Percentiles rank a stretch among this genome's conserved stretches.
These are phyloP conservation scores for Drosophila pandora DNA, from an alignment of 1,140 invertebrate genomes.

Conservation along the genomic window DNA sequence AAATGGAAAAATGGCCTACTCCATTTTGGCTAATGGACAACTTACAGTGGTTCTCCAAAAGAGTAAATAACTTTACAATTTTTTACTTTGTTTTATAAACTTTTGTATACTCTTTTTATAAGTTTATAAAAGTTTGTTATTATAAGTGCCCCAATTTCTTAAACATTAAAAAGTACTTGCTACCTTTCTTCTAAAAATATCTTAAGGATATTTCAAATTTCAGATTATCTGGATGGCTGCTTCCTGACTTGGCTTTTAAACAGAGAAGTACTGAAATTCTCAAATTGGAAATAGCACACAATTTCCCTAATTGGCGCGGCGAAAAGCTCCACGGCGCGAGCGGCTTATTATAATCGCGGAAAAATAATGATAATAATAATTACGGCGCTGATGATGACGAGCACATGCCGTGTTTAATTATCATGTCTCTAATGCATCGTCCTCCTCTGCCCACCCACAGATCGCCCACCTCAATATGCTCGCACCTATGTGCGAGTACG, in stretches of 20 bases:
- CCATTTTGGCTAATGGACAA: slow-evolving; percentile 83
- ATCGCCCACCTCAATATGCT: slow-evolving; percentile 9
- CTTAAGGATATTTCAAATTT: background rate
- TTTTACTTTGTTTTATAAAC: slow-evolving; percentile 27
- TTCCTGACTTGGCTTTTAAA: slow-evolving; percentile 17
- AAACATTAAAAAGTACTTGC: background rate
- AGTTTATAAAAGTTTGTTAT: no score
- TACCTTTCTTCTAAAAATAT: background rate
- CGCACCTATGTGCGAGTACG: slow-evolving; percentile 30
- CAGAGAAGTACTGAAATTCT: slow-evolving; percentile 62
- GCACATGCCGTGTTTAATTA: slow-evolving; percentile 71
- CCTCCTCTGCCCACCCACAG: slow-evolving; percentile 13
- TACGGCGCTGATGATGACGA: slow-evolving; percentile 64
- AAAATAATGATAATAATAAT: slow-evolving; percentile 62
- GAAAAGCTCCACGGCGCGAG: slow-evolving; percentile 18
- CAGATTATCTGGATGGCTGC: slow-evolving; percentile 6
- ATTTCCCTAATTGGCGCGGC: slow-evolving; percentile 82
- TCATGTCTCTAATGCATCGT: slow-evolving; percentile 57
- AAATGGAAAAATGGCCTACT: slow-evolving; percentile 82
- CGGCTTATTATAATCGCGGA: slow-evolving; percentile 61
- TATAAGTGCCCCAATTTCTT: no score
- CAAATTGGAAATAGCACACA: slow-evolving; percentile 83
- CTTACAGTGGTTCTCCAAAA: slow-evolving; percentile 3
- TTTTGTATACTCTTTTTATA: slow-evolving; percentile 10
- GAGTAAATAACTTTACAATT: slow-evolving; percentile 39